Conservation (phyloP, 2,797 vertebrate species). For the Clamator glandarius region DNA sequence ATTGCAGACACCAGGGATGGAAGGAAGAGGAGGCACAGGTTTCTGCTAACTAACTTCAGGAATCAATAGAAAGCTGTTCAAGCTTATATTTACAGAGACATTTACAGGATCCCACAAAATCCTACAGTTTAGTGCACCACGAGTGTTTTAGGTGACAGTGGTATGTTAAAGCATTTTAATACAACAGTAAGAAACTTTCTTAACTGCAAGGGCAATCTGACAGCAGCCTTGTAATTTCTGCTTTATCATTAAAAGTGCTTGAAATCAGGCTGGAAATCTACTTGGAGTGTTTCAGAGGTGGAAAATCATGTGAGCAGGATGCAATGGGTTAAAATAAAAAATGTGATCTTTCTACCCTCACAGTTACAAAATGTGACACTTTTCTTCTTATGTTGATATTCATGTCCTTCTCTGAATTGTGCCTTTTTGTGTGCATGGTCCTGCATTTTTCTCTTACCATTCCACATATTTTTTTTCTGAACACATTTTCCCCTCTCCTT, state of each 20-base stretch:
- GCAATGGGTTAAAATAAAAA: background rate
- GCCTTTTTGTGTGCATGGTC: background rate
- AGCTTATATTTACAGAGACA: background rate
- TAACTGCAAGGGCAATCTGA: background rate
- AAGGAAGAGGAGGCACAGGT: background rate
- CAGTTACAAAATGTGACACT: background rate
- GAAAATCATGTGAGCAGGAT: background rate
- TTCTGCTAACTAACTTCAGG: constrained; percentile 1
- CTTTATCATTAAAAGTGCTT: background rate
- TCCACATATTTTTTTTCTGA: background rate
- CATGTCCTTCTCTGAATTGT: background rate
- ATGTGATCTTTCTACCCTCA: background rate
- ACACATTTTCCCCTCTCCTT: background rate
- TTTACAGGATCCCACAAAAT: constrained; percentile 24
- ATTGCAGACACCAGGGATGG: background rate
- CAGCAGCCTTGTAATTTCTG: background rate
- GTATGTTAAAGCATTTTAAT: background rate
- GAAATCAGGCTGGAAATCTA: background rate
- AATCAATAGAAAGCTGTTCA: background rate
- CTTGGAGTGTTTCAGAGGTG: background rate
- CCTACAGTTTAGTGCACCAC: background rate
- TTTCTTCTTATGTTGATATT: background rate
- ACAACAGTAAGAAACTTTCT: background rate
- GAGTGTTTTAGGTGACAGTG: background rate
- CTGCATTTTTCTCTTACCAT: background rate